Base-by-base conservation (phyloP, 2,113 vertebrate species). In the Epinephelus cyanopodus region DNA sequence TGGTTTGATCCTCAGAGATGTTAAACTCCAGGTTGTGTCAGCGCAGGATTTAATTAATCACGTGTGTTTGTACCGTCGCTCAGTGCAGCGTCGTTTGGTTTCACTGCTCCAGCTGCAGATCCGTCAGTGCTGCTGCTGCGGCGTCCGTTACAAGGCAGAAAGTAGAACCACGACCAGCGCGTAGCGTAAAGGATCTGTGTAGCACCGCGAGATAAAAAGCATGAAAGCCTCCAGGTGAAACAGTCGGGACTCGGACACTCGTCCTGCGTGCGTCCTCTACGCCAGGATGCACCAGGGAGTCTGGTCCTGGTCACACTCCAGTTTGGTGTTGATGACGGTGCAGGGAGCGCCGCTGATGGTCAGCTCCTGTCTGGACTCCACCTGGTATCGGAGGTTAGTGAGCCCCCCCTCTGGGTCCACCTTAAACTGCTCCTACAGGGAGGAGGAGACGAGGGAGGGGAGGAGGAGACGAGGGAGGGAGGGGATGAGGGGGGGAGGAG, bases 371-470 rank as follows among this genome's bases (percentile, higher is more conserved):
- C 95, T 95, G 81, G 97, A 97, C 66, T 97, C 98, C 23, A 99
- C 93, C 1, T 45, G 93, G 95, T 99, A 99, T 60, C 77, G 93
- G n/a, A 99, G 95, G 17, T 96, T 99, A 71, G 93, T 96, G 78
- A 99, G 92, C 8, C 98, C 98, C 37, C 98, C 98, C 12, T 97
- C 96, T 0, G 94, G 96, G 80, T 99, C 98, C 88, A 99, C 96
- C 84, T 98, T 99, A 83, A 99, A 99, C 91, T 99, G 98, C 4
- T 99, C 98, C 98, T 99, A 70, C 23, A 73, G 61, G 52, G 23
- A 65, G 47, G 72, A 48, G 8, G 61, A 17, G 15, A 50, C 17
- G 47, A 11, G n/a, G 6, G 37, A 42, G 29, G 29, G 19, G 29
- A 33, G 21, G 53, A 11, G 15, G 33, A 18, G 5, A 6, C 37